These are phyloP conservation scores for Ciconia nigra DNA, from an alignment of 2,797 vertebrate species.

Conservation along the genomic window DNA sequence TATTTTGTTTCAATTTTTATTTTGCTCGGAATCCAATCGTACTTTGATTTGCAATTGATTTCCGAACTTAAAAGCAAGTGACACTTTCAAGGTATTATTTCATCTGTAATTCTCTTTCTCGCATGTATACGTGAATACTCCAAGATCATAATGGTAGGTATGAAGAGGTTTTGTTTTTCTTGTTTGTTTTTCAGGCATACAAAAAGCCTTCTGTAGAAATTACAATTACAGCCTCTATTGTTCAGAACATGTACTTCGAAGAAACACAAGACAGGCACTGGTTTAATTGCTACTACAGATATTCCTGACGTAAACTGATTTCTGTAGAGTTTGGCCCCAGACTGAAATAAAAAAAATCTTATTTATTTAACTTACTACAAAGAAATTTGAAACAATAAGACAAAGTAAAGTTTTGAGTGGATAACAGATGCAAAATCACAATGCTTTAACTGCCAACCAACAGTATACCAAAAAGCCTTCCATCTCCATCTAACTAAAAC, in stretches of 20 bases:
- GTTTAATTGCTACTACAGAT: slow-evolving; percentile 29
- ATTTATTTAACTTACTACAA: slow-evolving; percentile 4
- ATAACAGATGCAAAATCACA: slow-evolving; percentile 40
- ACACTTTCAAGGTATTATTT: background rate
- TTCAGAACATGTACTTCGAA: slow-evolving; percentile 28
- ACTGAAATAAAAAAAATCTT: background rate
- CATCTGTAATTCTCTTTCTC: background rate
- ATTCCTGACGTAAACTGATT: background rate
- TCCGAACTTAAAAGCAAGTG: background rate
- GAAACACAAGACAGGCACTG: background rate
- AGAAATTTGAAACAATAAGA: background rate
- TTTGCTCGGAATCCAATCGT: background rate
- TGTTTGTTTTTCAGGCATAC: slow-evolving; percentile 20
- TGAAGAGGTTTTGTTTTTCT: slow-evolving; percentile 15
- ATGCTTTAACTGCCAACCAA: background rate
- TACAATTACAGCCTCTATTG: slow-evolving; percentile 40
- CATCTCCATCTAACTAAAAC: slow-evolving; percentile 29
- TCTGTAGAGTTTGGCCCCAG: background rate
- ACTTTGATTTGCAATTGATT: background rate
- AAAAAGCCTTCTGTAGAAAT: slow-evolving; percentile 3
- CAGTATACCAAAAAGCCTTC: slow-evolving; percentile 1
- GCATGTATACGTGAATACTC: background rate
- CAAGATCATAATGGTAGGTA: background rate
- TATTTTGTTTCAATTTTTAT: background rate
- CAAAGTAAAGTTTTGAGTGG: slow-evolving; percentile 13